A percentile compares a stretch with the other conserved stretches of the same genome.
These are phyloP conservation scores for Megalonaias nervosa DNA, from an alignment of 1,140 invertebrate species.

Conservation along the genomic window DNA sequence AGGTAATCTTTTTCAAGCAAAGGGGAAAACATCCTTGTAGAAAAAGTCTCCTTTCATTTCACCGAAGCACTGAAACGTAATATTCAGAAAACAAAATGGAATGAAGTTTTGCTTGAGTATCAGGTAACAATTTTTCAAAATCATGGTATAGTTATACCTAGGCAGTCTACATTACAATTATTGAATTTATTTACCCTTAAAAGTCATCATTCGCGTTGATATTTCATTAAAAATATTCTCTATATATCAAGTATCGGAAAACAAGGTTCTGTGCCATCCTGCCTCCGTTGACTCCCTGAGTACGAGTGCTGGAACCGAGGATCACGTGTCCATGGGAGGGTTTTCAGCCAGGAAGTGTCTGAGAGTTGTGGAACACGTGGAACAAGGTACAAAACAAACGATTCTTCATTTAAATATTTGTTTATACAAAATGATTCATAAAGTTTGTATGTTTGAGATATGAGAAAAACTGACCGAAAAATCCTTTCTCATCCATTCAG, in stretches of 20 bases:
- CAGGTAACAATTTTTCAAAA: background rate
- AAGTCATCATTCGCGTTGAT: background rate
- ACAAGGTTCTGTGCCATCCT: slow-evolving; percentile 84
- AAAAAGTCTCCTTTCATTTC: no score
- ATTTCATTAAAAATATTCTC: background rate
- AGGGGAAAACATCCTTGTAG: no score
- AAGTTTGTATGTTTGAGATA: no score
- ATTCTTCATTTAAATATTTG: no score
- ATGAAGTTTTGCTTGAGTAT: background rate
- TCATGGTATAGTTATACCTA: no score
- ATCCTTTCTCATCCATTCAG: background rate
- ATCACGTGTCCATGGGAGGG: slow-evolving; percentile 84
- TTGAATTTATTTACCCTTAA: background rate
- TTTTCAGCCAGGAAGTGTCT: slow-evolving; percentile 81
- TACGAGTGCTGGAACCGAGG: slow-evolving; percentile 84
- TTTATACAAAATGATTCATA: no score
- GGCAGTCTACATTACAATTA: background rate
- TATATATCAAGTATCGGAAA: slow-evolving; percentile 74
- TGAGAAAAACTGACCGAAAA: no score
- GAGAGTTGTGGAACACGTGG: slow-evolving; percentile 79
- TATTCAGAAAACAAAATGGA: no score
- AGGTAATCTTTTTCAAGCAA: no score
- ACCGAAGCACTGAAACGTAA: no score
- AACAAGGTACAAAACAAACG: slow-evolving; percentile 67
- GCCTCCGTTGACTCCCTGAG: slow-evolving; percentile 82